Evolutionary conservation across 2,888 invertebrate genomes (phyloP).

Genomic region (Apodemia zela): DNA sequence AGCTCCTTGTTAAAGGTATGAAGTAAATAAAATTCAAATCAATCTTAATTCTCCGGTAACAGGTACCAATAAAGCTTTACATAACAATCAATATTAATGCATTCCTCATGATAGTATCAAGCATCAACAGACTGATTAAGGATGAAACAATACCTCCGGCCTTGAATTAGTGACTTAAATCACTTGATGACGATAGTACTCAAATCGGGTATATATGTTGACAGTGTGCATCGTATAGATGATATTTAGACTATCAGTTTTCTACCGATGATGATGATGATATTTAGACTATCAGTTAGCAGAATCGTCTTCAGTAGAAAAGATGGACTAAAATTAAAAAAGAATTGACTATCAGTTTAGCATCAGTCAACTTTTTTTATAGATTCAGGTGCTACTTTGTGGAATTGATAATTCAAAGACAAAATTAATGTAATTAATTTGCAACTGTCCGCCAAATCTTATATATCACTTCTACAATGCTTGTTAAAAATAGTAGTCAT

Average conservation of each 20-base stretch:
- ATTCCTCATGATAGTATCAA: conserved; percentile 30
- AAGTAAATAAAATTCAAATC: conserved; percentile 10
- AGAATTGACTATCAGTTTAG: neutral
- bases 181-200: conserved; percentile 35
- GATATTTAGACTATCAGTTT: too few species aligned
- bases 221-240: neutral
- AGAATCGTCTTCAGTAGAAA: too few species aligned
- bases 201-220: conserved; percentile 21
- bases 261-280: too few species aligned
- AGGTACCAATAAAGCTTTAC: conserved; percentile 11
- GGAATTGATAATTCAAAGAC: too few species aligned
- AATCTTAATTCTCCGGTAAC: conserved; percentile 9
- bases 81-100: conserved; percentile 28
- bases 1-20: conserved; percentile 2
- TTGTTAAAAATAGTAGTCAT: too few species aligned
- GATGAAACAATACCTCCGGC: conserved; percentile 32
- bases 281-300: too few species aligned
- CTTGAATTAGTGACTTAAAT: conserved; percentile 41
- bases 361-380: neutral
- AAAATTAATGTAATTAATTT: too few species aligned
- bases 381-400: too few species aligned
- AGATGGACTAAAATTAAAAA: too few species aligned
- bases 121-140: conserved; percentile 30
- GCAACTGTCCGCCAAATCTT: too few species aligned
- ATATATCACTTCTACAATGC: too few species aligned